Evolutionary conservation across 2,797 vertebrate species (phyloP).

Genomic region (Gallinago stenura): DNA sequence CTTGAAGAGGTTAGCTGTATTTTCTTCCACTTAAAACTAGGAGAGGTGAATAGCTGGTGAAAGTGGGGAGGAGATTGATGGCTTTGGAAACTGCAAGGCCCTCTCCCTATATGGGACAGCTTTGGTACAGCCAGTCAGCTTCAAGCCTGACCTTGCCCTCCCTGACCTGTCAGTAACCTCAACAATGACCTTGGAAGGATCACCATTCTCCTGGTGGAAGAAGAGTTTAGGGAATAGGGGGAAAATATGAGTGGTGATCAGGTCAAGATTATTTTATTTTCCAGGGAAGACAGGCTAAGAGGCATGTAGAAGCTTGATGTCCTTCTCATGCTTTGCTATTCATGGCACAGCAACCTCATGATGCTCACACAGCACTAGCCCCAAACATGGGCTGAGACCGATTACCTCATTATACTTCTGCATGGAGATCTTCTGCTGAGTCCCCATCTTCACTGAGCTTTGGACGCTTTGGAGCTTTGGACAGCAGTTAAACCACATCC

Average conservation of each 20-base stretch:
- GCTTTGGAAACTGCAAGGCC: constrained; percentile 40
- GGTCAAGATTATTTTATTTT: neutral
- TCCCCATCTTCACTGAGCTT: neutral
- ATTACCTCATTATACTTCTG: neutral
- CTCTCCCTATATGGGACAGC: constrained; percentile 10
- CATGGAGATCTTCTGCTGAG: neutral
- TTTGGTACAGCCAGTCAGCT: constrained; percentile 14
- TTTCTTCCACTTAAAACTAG: constrained; percentile 27
- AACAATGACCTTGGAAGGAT: constrained; percentile 40
- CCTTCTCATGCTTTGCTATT: constrained; percentile 46
- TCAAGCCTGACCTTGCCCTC: constrained; percentile 24
- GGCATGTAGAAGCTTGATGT: neutral
- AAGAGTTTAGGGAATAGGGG: neutral
- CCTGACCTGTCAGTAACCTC: constrained; percentile 43
- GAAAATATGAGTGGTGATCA: neutral
- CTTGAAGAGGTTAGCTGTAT: constrained; percentile 52
- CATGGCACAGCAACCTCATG: constrained; percentile 8
- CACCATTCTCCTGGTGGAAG: neutral
- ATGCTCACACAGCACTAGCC: neutral
- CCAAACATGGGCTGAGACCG: neutral
- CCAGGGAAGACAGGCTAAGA: neutral
- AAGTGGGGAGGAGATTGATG: constrained; percentile 55
- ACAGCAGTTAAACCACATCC: neutral
- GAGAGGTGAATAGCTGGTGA: constrained; percentile 49
- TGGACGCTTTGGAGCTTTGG: neutral